Percentiles rank a stretch among this genome's conserved stretches.
These are phyloP conservation scores for Drosophila paracracens DNA, from an alignment of 2,888 invertebrate genomes.

Conservation along the genomic window DNA sequence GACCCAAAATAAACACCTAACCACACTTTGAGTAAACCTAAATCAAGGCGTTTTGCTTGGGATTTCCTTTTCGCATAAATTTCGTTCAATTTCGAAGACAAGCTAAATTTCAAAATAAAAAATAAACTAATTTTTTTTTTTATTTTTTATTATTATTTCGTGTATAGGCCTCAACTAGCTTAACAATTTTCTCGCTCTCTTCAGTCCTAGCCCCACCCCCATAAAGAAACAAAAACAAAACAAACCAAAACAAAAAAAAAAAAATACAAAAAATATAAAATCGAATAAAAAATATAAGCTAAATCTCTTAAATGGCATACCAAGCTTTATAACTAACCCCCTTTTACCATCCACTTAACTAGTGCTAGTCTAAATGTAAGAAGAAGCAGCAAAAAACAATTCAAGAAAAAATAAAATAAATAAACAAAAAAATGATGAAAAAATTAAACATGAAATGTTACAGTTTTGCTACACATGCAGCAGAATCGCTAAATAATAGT, in stretches of 20 bases:
- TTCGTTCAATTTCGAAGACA: conserved; percentile 6
- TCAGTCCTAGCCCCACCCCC: conserved; percentile 38
- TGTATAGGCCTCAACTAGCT: conserved; percentile 50
- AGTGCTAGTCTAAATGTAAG: conserved; percentile 60
- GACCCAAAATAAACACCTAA: conserved; percentile 5
- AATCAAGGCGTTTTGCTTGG: conserved; percentile 4
- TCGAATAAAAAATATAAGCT: conserved; percentile 45
- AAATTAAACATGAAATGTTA: conserved; percentile 58
- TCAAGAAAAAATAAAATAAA: conserved; percentile 22
- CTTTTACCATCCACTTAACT: conserved; percentile 71
- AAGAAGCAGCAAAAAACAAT: conserved; percentile 22
- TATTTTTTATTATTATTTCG: neutral
- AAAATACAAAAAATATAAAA: conserved; percentile 28
- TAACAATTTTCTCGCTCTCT: conserved; percentile 55
- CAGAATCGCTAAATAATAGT: conserved; percentile 72
- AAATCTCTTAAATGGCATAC: conserved; percentile 59
- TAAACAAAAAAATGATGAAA: conserved; percentile 32
- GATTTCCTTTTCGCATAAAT: conserved; percentile 16
- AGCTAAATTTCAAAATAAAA: neutral
- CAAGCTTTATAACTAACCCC: conserved; percentile 65
- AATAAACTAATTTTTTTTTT: neutral
- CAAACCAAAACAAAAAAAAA: conserved; percentile 9
- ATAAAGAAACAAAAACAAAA: conserved; percentile 1
- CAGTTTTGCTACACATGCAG: conserved; percentile 60
- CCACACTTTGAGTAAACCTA: conserved; percentile 2